phyloP scores from a whole-genome alignment of 2,113 vertebrate genomes.

The Cairina moschata region DNA sequence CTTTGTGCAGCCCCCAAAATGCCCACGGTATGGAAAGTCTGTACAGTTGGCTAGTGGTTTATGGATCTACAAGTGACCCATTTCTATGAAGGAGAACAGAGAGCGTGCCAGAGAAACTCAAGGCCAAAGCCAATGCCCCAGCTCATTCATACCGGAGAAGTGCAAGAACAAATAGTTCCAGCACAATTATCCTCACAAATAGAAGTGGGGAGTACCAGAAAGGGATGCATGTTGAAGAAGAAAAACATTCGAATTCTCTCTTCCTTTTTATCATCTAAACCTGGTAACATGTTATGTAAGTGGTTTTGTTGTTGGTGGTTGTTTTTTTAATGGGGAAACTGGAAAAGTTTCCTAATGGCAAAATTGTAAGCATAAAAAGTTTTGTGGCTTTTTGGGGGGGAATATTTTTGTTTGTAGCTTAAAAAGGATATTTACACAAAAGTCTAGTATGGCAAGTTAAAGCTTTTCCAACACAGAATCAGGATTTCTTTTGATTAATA shows the following conservation, averaged over 20 bases:
- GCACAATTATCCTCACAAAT: constrained; percentile 7
- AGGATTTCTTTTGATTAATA: neutral
- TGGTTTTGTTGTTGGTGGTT: neutral
- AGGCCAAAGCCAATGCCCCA: constrained; percentile 34
- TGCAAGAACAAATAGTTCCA: constrained; percentile 53
- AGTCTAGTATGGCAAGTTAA: neutral
- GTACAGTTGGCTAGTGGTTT: neutral
- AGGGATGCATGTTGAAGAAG: neutral
- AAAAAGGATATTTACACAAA: neutral
- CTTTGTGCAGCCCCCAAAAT: neutral
- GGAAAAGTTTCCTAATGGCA: neutral
- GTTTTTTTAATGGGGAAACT: neutral
- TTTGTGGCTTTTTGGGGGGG: neutral
- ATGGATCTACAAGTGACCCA: constrained; percentile 11
- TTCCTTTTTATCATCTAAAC: neutral
- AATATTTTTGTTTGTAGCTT: neutral
- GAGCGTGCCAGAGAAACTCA: constrained; percentile 22
- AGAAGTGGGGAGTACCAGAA: neutral
- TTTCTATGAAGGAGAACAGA: neutral
- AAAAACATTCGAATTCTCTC: neutral
- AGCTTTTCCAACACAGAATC: neutral
- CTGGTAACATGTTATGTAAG: neutral
- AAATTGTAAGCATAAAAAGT: neutral
- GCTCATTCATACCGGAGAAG: constrained; percentile 35
- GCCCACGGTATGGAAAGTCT: neutral